A percentile compares a stretch with the other conserved stretches of the same genome.
Conservation (phyloP, 2,113 vertebrate genomes). For the Paraplagusia blochii region DNA sequence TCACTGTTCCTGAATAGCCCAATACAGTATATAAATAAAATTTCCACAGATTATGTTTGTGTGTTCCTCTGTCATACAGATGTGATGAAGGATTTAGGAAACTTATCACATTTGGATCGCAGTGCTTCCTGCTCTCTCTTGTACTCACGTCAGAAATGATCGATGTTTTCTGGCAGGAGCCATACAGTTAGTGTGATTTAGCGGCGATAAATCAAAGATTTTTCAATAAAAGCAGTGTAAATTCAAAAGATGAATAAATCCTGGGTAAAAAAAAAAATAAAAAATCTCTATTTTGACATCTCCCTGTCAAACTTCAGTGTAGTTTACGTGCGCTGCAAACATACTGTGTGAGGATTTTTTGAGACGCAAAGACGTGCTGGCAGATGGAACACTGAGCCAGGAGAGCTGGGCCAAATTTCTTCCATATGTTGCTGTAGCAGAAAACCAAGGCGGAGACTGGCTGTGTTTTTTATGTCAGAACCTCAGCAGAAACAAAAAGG, state of each 20-base stretch:
- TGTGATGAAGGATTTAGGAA: constrained; percentile 1
- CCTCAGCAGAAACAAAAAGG: constrained; percentile 16
- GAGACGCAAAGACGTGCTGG: constrained; percentile 43
- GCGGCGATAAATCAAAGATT: constrained; percentile 29
- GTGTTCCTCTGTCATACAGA: too few relatives aligned
- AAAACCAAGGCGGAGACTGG: constrained; percentile 17
- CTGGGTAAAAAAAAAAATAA: constrained; percentile 22
- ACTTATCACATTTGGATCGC: constrained; percentile 15
- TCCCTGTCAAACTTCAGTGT: constrained; percentile 19
- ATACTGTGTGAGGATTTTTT: constrained; percentile 11
- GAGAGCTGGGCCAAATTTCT: constrained; percentile 54
- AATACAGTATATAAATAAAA: too few relatives aligned
- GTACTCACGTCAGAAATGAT: constrained; percentile 27
- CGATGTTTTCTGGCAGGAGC: constrained; percentile 24
- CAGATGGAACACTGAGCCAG: constrained; percentile 55
- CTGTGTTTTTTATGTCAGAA: constrained; percentile 4
- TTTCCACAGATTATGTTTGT: too few relatives aligned
- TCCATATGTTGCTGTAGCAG: constrained; percentile 58
- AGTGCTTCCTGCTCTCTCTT: constrained; percentile 30
- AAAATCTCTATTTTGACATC: constrained; percentile 20
- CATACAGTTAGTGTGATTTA: constrained; percentile 13
- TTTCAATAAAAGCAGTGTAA: constrained; percentile 16
- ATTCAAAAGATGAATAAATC: constrained; percentile 27
- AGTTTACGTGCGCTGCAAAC: constrained; percentile 18
- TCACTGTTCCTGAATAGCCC: too few relatives aligned